Conservation (phyloP, 2,888 invertebrate species). For the Melanotus villosus region DNA sequence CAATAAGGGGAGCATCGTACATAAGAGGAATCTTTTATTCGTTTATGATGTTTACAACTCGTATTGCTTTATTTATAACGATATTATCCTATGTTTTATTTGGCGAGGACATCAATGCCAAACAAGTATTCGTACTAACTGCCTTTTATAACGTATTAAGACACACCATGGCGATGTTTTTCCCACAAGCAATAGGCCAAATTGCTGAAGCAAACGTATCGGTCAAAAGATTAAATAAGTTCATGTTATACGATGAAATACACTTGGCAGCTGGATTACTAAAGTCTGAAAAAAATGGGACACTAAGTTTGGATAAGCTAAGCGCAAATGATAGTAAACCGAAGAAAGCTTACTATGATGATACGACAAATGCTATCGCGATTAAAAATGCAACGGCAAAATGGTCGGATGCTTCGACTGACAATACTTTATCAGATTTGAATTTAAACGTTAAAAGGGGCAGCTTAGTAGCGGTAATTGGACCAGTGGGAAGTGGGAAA, state of each 20-base stretch:
- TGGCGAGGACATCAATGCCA: conserved; percentile 76
- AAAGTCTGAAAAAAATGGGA: conserved; percentile 55
- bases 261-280: conserved; percentile 56
- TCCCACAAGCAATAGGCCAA: conserved; percentile 78
- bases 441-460: conserved; percentile 66
- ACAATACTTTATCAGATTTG: conserved; percentile 69
- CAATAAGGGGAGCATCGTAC: conserved; percentile 67
- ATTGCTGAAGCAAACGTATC: conserved; percentile 77
- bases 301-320: not conserved
- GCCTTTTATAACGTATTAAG: conserved; percentile 83
- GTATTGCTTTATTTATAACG: conserved; percentile 80
- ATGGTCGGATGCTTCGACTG: conserved; percentile 69
- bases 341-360: not conserved
- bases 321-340: not conserved
- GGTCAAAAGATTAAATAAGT: conserved; percentile 72
- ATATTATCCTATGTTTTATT: conserved; percentile 75
- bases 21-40: conserved; percentile 72
- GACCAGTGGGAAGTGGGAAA: conserved; percentile 81
- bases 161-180: conserved; percentile 81
- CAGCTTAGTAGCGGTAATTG: conserved; percentile 75
- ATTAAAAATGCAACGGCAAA: conserved; percentile 70
- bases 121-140: conserved; percentile 80
- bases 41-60: conserved; percentile 78
- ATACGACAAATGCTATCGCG: conserved; percentile 57
- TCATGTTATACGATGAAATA: conserved; percentile 74